These are phyloP conservation scores for Thalassophryne amazonica DNA, from an alignment of 2,797 vertebrate species.

Conservation along the genomic window DNA sequence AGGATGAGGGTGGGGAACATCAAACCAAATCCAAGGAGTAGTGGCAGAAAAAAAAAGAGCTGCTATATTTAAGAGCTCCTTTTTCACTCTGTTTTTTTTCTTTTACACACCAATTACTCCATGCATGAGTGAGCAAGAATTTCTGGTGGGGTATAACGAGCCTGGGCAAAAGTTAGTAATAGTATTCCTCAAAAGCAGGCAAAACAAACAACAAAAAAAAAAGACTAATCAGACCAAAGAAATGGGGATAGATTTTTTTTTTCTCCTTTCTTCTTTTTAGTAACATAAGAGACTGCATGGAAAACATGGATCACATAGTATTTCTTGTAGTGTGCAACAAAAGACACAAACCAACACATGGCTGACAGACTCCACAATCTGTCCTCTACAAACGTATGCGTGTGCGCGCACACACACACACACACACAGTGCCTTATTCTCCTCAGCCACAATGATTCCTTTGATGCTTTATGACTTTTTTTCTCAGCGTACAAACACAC, in stretches of 20 bases:
- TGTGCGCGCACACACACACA: conserved; percentile 2
- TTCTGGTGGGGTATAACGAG: conserved; percentile 56
- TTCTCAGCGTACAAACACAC: conserved; percentile 17
- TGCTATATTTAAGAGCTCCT: conserved; percentile 54
- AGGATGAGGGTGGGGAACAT: conserved; percentile 7
- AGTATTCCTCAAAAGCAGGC: conserved; percentile 24
- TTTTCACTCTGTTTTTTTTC: conserved; percentile 5
- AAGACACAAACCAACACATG: conserved; percentile 66
- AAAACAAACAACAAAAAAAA: no score
- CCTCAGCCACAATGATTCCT: not conserved
- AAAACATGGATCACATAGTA: conserved; percentile 41
- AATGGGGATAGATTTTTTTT: conserved; percentile 16
- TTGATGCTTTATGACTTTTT: conserved; percentile 22
- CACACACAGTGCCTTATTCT: conserved; percentile 12
- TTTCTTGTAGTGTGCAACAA: conserved; percentile 50
- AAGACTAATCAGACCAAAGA: conserved; percentile 35
- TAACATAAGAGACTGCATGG: conserved; percentile 23
- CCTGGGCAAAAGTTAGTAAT: conserved; percentile 47
- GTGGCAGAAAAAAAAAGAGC: conserved; percentile 41
- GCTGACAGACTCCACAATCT: conserved; percentile 55
- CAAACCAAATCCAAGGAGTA: conserved; percentile 37
- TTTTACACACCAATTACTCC: conserved; percentile 62
- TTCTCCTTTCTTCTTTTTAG: conserved; percentile 1
- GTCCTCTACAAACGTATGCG: not conserved
- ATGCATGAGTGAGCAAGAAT: conserved; percentile 57